Percentiles rank a stretch among this genome's conserved stretches.
These are phyloP conservation scores for Phasianus colchicus DNA, from an alignment of 2,113 vertebrate species.

Conservation along the genomic window DNA sequence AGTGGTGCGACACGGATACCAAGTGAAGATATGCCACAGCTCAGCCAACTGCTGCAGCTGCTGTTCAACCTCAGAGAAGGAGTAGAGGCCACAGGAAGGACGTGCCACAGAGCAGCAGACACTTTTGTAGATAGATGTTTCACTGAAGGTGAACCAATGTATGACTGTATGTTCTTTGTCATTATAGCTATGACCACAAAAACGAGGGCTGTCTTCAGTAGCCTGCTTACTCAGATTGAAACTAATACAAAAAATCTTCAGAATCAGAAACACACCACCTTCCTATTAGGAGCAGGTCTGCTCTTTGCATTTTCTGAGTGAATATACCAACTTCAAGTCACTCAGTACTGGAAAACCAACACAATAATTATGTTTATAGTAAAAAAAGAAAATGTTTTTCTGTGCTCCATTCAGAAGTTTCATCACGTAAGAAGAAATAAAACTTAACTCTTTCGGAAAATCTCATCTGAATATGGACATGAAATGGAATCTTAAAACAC, in stretches of 20 bases:
- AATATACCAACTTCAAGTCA: background rate
- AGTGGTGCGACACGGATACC: background rate
- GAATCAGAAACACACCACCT: background rate
- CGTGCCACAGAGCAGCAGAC: fast-evolving
- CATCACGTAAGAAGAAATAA: background rate
- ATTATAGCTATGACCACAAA: background rate
- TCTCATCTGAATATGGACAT: background rate
- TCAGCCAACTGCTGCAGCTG: background rate
- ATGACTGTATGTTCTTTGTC: background rate
- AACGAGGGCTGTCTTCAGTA: background rate
- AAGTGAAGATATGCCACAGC: background rate
- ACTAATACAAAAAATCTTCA: background rate
- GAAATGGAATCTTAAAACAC: background rate
- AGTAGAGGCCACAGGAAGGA: background rate
- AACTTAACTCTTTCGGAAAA: background rate
- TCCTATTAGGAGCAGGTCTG: background rate
- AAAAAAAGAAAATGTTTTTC: background rate
- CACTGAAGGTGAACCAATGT: background rate
- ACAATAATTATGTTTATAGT: background rate
- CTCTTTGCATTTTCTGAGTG: background rate
- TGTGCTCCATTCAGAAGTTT: background rate
- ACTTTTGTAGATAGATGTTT: background rate
- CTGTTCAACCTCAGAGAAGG: background rate
- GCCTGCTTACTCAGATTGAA: background rate
- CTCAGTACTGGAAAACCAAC: background rate